Base-by-base conservation (phyloP, 2,113 vertebrate genomes). In the Meriones unguiculatus region DNA sequence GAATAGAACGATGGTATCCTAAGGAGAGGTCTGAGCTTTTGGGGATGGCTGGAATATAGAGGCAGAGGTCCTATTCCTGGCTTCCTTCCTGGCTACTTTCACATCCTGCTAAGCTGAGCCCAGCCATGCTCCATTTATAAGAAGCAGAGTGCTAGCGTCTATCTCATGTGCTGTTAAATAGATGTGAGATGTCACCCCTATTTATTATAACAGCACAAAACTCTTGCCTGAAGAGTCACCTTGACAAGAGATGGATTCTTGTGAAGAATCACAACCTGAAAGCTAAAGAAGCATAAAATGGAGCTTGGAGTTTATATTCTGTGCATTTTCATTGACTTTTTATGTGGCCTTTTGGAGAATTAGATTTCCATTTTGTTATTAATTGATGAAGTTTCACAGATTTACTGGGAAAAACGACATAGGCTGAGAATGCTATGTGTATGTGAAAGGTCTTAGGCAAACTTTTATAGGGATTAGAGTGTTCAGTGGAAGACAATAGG, bases 141-240 rank as follows among this genome's bases (percentile, higher is more conserved):
- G 52, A 59, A 93, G 77, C 59, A 35, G 59, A 70, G n/a, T 0
- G 0, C 30, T 73, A 28, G 70, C 25, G 17, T 76, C 82, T 67
- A 0, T 54, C 69, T 92, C 77, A 3, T 67, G 81, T 2, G 50
- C 76, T 25, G 25, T 93, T 92, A 93, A 90, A 94, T 73, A 78
- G 95, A 94, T 0, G 4, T 7, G 41, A 69, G 77, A 87, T 64
- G 82, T 52, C 80, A 95, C 95, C 88, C 65, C 65, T 77, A 77
- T 84, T 91, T 69, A 87, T 57, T 65, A 82, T 59, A 35, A 84
- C 15, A 85, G 80, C 72, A 77, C 52, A 80, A 38, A 89, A 70
- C 46, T 57, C 89, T 59, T 90, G 75, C 82, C 76, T 57, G 35
- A 62, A 54, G 64, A 94, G 97, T 96, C 96, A 94, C 97, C 90